Evolutionary conservation across 23 tunicate species (phyloP).

Genomic region (Styela clava): DNA sequence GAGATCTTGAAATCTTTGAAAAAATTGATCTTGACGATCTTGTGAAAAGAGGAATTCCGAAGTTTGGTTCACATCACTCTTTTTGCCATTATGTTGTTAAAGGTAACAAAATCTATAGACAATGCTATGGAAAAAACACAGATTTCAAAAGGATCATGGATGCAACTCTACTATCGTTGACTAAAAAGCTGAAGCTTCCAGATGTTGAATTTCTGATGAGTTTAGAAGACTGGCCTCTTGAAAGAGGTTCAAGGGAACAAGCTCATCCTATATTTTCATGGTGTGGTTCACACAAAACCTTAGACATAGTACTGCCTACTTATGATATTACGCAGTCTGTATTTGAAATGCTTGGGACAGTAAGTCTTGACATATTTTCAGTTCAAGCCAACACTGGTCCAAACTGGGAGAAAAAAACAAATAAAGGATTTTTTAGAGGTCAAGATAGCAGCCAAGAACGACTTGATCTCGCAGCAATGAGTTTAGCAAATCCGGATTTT

Average conservation of each 20-base stretch:
- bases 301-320: constrained; percentile 89
- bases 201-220: constrained; percentile 89
- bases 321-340: constrained; percentile 83
- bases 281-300: constrained; percentile 83
- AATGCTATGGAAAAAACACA: constrained; percentile 77
- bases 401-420: constrained; percentile 73
- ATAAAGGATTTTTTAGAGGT: constrained; percentile 89
- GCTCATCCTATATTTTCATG: constrained; percentile 91
- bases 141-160: constrained; percentile 98
- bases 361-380: constrained; percentile 76
- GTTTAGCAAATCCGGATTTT: constrained; percentile 70
- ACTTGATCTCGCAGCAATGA: constrained; percentile 77
- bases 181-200: constrained; percentile 84
- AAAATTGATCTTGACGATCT: constrained; percentile 58
- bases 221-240: constrained; percentile 98
- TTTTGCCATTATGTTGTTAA: constrained; percentile 84
- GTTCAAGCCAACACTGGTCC: constrained; percentile 93
- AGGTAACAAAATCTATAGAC: constrained; percentile 62
- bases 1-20: constrained; percentile 42
- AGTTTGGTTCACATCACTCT: constrained; percentile 70
- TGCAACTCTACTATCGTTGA: constrained; percentile 60
- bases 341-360: constrained; percentile 84
- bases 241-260: constrained; percentile 42
- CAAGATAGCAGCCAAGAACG: constrained; percentile 92
- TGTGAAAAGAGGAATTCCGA: constrained; percentile 42